Percentiles rank a stretch among this genome's conserved stretches.
phyloP scores from a whole-genome alignment of 2,113 vertebrate genomes.

The Neopipo cinnamomea region DNA sequence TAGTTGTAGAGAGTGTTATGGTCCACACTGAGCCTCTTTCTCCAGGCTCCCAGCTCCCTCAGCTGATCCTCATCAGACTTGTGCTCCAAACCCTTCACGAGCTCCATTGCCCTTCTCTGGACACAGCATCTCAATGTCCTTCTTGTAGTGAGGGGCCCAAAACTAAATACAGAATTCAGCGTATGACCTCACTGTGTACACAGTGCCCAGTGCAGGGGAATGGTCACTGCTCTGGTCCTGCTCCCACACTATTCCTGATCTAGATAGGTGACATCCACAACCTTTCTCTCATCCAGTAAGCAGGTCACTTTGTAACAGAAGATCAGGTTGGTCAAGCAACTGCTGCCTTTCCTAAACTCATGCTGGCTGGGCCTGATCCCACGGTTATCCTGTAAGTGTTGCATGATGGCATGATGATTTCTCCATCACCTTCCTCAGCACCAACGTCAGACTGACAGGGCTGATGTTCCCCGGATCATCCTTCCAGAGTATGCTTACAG shows the following conservation, averaged over 20 bases:
- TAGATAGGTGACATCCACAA: too few relatives aligned
- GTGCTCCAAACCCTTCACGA: neutral
- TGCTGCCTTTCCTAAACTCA: neutral
- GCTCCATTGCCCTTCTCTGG: neutral
- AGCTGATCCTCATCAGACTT: neutral
- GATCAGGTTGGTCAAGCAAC: neutral
- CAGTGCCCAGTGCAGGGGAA: neutral
- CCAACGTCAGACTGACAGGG: neutral
- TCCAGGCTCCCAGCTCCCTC: neutral
- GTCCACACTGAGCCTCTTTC: neutral
- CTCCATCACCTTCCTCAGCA: neutral
- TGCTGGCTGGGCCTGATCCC: neutral
- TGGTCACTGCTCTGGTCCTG: accelerated
- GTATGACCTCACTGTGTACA: neutral
- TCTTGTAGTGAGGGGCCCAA: neutral
- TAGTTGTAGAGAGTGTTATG: neutral
- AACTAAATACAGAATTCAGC: accelerated
- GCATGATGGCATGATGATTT: neutral
- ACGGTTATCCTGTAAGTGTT: neutral
- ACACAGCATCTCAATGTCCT: neutral
- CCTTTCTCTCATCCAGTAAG: neutral
- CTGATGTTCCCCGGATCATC: too few relatives aligned
- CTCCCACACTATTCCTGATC: neutral
- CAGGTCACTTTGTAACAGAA: neutral
- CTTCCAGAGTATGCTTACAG: neutral